A percentile compares a stretch with the other conserved stretches of the same genome.
phyloP scores from a whole-genome alignment of 2,888 invertebrate genomes.

The Carpatolechia fugitivella region DNA sequence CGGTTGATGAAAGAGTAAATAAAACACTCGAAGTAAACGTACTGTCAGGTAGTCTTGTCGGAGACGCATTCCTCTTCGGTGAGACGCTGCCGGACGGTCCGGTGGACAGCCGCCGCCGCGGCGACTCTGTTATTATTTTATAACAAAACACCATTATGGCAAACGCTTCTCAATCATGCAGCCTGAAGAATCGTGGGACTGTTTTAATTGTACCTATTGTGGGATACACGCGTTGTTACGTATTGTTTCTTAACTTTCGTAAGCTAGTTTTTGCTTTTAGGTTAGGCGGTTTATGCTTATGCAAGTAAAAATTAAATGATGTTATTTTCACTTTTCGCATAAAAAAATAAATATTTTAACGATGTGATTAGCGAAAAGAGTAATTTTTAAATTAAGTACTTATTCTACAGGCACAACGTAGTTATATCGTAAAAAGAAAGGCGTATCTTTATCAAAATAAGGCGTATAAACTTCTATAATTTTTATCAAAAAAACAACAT shows the following conservation, averaged over 20 bases:
- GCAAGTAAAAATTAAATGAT: no score
- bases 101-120: slow-evolving; percentile 34
- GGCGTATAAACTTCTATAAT: no score
- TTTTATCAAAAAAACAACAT: no score
- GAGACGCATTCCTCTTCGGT: slow-evolving; percentile 46
- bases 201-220: background rate
- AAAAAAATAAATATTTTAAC: no score
- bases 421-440: no score
- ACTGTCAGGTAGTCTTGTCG: slow-evolving; percentile 31
- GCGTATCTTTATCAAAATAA: no score
- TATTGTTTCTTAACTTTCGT: background rate
- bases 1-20: no score
- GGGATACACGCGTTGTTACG: background rate
- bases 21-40: slow-evolving; percentile 19
- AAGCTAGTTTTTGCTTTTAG: background rate
- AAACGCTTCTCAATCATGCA: background rate
- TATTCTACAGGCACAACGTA: no score
- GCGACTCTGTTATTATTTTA: slow-evolving; percentile 66
- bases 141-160: slow-evolving; percentile 71
- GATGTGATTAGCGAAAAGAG: no score
- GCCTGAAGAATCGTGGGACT: background rate
- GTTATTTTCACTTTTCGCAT: no score
- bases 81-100: slow-evolving; percentile 46
- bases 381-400: no score
- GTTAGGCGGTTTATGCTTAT: no score